Conservation (phyloP, 2,888 invertebrate genomes). For the Erannis defoliaria region DNA sequence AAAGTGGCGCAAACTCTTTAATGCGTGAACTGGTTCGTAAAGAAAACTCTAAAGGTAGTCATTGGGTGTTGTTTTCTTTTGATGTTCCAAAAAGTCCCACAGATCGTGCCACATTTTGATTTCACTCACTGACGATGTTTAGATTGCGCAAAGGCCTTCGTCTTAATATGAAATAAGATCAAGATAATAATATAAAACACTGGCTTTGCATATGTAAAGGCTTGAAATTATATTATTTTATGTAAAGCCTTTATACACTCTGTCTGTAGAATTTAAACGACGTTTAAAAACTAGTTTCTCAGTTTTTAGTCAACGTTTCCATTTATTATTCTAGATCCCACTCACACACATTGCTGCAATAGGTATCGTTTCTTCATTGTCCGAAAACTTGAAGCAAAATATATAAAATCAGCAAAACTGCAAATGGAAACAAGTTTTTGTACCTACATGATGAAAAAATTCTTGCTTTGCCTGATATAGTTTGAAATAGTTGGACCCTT, state of each 20-base stretch:
- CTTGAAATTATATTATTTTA: too few relatives aligned
- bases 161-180: too few relatives aligned
- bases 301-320: too few relatives aligned
- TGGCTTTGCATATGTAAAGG: too few relatives aligned
- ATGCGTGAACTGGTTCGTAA: constrained; percentile 45
- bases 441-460: constrained; percentile 16
- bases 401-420: constrained; percentile 21
- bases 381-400: constrained; percentile 28
- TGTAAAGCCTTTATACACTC: too few relatives aligned
- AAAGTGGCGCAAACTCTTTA: constrained; percentile 38
- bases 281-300: too few relatives aligned
- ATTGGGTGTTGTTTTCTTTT: not conserved
- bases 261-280: too few relatives aligned
- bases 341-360: too few relatives aligned
- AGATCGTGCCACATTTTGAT: too few relatives aligned
- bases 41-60: constrained; percentile 15
- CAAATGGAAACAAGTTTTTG: constrained; percentile 16
- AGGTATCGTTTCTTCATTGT: not conserved
- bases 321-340: not conserved
- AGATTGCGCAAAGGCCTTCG: too few relatives aligned
- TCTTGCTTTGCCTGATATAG: constrained; percentile 13
- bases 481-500: constrained; percentile 2
- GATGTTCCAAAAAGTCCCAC: not conserved
- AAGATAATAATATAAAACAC: too few relatives aligned
- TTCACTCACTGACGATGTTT: too few relatives aligned